Evolutionary conservation across 1,140 invertebrate genomes (phyloP).

Genomic region (Andrena cerasifolii): DNA sequence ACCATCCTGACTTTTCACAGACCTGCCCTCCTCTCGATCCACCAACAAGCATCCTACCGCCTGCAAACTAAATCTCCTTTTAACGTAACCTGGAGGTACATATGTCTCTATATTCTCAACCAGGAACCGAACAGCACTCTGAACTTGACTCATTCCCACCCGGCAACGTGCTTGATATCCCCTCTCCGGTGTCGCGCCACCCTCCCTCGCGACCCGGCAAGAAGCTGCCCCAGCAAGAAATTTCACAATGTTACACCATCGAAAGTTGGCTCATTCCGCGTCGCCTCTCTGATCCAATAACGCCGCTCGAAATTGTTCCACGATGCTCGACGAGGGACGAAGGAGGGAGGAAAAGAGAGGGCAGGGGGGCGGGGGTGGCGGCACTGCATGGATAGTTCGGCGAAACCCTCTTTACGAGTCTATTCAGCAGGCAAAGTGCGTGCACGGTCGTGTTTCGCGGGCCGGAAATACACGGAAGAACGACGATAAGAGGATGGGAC

Average conservation of each 20-base stretch:
- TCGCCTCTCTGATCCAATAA: not conserved
- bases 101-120: too few species aligned
- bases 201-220: not conserved
- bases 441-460: constrained; percentile 30
- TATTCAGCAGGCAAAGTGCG: constrained; percentile 22
- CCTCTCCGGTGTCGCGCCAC: not conserved
- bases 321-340: not conserved
- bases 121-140: too few species aligned
- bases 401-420: constrained; percentile 18
- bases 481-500: constrained; percentile 12
- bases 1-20: too few species aligned
- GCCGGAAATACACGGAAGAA: constrained; percentile 33
- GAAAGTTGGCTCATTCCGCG: not conserved
- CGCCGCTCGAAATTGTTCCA: not conserved
- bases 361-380: not conserved
- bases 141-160: too few species aligned
- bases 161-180: too few species aligned
- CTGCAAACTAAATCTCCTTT: too few species aligned
- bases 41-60: too few species aligned
- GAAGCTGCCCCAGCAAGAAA: not conserved
- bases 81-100: too few species aligned
- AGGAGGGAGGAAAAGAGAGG: too few species aligned
- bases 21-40: too few species aligned
- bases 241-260: not conserved
- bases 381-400: not conserved